Evolutionary conservation across 2,113 vertebrate genomes (phyloP).

Genomic region (Chaetorhynchus papuensis): DNA sequence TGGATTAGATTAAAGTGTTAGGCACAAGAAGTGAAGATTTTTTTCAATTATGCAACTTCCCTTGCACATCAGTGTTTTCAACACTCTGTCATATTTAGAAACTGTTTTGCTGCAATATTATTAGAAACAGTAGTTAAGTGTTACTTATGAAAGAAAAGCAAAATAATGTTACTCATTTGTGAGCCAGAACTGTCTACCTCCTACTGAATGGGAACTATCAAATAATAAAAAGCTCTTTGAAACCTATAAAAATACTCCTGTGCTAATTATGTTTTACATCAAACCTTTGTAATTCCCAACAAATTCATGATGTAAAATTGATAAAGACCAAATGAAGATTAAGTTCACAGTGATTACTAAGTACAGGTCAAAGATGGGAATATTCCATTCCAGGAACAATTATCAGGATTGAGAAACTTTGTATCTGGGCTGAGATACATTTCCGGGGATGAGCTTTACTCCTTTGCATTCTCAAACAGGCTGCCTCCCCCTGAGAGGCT

Average conservation of each 20-base stretch:
- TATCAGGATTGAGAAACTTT: not conserved
- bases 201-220: constrained; percentile 8
- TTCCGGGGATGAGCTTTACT: not conserved
- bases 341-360: not conserved
- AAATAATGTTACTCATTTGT: constrained; percentile 51
- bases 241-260: not conserved
- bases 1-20: constrained; percentile 51
- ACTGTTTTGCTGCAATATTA: constrained; percentile 58
- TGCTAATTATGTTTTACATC: not conserved
- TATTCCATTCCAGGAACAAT: not conserved
- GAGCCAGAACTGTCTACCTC: constrained; percentile 36
- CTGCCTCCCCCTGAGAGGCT: not conserved
- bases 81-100: constrained; percentile 59
- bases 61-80: constrained; percentile 39
- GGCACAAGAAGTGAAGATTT: constrained; percentile 39
- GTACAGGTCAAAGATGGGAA: not conserved
- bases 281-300: not conserved
- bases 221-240: constrained; percentile 13
- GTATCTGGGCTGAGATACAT: not conserved
- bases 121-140: constrained; percentile 61
- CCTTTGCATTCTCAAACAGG: rapidly evolving
- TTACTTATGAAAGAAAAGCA: constrained; percentile 49
- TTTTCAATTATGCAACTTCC: constrained; percentile 57
- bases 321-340: not conserved
- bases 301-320: not conserved